A percentile compares a stretch with the other conserved stretches of the same genome.
These are phyloP conservation scores for Molossus molossus DNA, from an alignment of 2,797 vertebrate genomes.

Conservation along the genomic window DNA sequence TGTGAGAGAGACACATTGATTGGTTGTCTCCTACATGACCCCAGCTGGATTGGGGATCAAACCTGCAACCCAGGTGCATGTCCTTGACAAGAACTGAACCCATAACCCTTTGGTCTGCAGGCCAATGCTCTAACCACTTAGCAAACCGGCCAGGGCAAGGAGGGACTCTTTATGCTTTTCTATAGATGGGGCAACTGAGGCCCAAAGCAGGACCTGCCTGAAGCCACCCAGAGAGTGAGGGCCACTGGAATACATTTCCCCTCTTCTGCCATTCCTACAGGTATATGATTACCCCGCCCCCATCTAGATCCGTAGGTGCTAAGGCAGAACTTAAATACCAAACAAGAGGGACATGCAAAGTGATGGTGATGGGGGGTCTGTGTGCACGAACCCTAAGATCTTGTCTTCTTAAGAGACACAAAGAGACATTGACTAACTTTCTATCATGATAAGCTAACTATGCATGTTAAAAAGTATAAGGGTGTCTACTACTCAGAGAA, in stretches of 20 bases:
- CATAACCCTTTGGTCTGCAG: too few species aligned
- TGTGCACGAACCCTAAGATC: neutral
- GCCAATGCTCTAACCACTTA: too few species aligned
- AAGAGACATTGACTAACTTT: neutral
- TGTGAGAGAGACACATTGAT: too few species aligned
- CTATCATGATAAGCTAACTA: neutral
- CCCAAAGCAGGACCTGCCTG: neutral
- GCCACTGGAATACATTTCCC: neutral
- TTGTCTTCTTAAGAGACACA: neutral
- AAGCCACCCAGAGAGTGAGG: neutral
- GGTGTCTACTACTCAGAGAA: neutral
- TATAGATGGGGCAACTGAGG: neutral
- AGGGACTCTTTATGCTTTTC: neutral
- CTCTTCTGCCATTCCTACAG: neutral
- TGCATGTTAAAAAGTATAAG: neutral
- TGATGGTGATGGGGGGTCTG: too few species aligned
- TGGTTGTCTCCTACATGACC: too few species aligned
- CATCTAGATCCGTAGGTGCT: neutral
- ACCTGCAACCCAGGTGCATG: too few species aligned
- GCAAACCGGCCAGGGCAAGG: too few species aligned
- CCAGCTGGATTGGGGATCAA: too few species aligned
- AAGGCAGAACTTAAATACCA: neutral
- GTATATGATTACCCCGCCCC: accelerated
- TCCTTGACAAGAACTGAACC: too few species aligned
- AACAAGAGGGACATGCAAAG: neutral